Percentiles rank a stretch among this genome's conserved stretches.
phyloP scores from a whole-genome alignment of 2,888 invertebrate genomes.

The Lochmaea crataegi region DNA sequence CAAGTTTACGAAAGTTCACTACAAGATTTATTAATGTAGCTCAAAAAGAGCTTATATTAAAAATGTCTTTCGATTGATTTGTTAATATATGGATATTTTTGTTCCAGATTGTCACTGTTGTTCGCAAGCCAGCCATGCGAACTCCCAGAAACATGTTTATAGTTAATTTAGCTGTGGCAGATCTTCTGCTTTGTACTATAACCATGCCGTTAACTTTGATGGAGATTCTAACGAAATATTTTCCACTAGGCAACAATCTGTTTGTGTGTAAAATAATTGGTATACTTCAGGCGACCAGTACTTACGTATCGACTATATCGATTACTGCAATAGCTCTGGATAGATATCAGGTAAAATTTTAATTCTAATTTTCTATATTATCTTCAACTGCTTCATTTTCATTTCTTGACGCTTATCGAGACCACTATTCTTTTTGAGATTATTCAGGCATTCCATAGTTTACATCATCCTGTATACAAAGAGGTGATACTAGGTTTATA shows the following conservation, averaged over 20 bases:
- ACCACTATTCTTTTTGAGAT: too few relatives aligned
- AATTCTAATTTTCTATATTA: neutral
- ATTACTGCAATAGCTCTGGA: conserved; percentile 92
- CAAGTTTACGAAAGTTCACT: too few relatives aligned
- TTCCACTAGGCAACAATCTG: conserved; percentile 85
- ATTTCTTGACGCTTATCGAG: too few relatives aligned
- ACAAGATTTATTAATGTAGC: too few relatives aligned
- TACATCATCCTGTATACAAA: too few relatives aligned
- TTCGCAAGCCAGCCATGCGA: conserved; percentile 88
- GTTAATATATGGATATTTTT: neutral
- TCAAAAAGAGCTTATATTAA: neutral
- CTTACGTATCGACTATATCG: conserved; percentile 93
- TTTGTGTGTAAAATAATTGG: conserved; percentile 87
- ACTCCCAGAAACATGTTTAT: conserved; percentile 95
- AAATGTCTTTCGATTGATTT: too few relatives aligned
- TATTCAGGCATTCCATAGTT: too few relatives aligned
- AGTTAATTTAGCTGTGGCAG: conserved; percentile 87
- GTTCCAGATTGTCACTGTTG: conserved; percentile 71
- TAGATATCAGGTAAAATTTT: conserved; percentile 77
- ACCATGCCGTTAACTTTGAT: conserved; percentile 91
- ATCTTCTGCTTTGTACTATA: conserved; percentile 86
- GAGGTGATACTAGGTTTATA: too few relatives aligned
- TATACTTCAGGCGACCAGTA: conserved; percentile 88
- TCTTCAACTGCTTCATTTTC: too few relatives aligned
- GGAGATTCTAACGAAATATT: conserved; percentile 86